Conservation (phyloP, 2,113 vertebrate species). For the Oreochromis tanganicae region DNA sequence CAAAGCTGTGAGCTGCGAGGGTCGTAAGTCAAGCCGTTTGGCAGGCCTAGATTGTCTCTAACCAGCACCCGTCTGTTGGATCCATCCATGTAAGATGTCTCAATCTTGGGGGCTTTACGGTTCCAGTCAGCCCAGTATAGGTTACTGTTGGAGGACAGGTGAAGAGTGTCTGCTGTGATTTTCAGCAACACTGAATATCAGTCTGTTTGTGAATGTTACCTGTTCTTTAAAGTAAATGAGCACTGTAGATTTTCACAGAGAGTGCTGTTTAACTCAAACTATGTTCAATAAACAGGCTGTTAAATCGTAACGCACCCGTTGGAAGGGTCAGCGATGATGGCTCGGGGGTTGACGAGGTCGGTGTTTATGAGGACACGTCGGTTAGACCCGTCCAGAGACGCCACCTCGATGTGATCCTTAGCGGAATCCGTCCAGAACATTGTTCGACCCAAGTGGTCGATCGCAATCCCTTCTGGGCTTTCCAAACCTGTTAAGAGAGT, state of each 20-base stretch:
- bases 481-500: slow-evolving; percentile 70
- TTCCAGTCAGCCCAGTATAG: slow-evolving; percentile 95
- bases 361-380: slow-evolving; percentile 82
- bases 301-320: slow-evolving; percentile 72
- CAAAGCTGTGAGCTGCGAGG: slow-evolving; percentile 81
- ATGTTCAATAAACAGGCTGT: neutral
- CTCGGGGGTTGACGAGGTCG: slow-evolving; percentile 85
- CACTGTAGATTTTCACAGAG: neutral
- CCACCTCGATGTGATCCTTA: slow-evolving; percentile 84
- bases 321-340: slow-evolving; percentile 79
- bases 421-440: slow-evolving; percentile 93
- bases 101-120: slow-evolving; percentile 89
- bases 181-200: neutral
- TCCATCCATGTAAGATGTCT: slow-evolving; percentile 90
- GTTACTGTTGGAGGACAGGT: slow-evolving; percentile 66
- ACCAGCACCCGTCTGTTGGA: slow-evolving; percentile 84
- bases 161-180: neutral
- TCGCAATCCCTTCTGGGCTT: slow-evolving; percentile 88
- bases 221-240: neutral
- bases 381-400: slow-evolving; percentile 83
- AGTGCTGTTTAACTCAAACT: neutral
- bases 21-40: slow-evolving; percentile 88
- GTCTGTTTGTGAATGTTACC: neutral
- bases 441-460: slow-evolving; percentile 85
- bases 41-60: slow-evolving; percentile 83